phyloP scores from a whole-genome alignment of 2,888 invertebrate genomes.

The Elegia similella region DNA sequence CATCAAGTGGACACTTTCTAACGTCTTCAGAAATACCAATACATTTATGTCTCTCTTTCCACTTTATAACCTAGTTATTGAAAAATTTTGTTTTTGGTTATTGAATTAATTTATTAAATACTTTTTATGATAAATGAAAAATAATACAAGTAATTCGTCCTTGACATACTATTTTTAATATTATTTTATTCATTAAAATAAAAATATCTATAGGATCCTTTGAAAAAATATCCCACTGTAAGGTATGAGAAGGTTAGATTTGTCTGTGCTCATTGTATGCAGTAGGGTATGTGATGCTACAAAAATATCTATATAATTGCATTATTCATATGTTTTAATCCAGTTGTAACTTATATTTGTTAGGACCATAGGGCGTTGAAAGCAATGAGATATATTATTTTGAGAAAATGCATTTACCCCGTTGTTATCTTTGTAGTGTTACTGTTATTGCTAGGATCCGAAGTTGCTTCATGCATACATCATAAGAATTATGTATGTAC shows the following conservation, averaged over 20 bases:
- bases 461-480: constrained; percentile 36
- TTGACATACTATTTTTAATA: too few species aligned
- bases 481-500: constrained; percentile 1
- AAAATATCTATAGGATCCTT: background rate
- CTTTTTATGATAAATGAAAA: too few species aligned
- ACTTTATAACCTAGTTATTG: constrained; percentile 15
- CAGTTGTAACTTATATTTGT: constrained; percentile 31
- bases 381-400: constrained; percentile 58
- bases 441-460: constrained; percentile 42
- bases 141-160: too few species aligned
- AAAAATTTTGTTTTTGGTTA: background rate
- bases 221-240: background rate
- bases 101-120: background rate
- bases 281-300: constrained; percentile 46
- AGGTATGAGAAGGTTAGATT: background rate
- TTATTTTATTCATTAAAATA: too few species aligned
- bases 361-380: constrained; percentile 38
- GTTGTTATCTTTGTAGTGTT: constrained; percentile 52
- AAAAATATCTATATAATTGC: constrained; percentile 30
- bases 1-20: constrained; percentile 50
- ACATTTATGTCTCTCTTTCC: constrained; percentile 11
- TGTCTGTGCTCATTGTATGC: constrained; percentile 60
- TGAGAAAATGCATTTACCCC: constrained; percentile 71
- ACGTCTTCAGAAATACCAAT: constrained; percentile 11
- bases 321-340: constrained; percentile 30